Evolutionary conservation across 2,888 invertebrate genomes (phyloP).

Genomic region (Epinotia ramella): DNA sequence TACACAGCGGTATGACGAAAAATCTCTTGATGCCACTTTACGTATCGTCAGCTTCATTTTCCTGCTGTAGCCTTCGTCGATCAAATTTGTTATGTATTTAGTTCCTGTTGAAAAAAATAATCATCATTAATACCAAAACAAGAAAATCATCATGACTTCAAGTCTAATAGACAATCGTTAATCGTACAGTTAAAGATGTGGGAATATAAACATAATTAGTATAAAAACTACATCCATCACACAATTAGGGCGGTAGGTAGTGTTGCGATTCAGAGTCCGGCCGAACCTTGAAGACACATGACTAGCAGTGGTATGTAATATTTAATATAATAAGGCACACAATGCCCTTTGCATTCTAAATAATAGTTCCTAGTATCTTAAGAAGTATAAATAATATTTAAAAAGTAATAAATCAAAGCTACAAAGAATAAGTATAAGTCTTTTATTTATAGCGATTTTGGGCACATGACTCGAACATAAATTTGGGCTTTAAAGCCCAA

Average conservation of each 20-base stretch:
- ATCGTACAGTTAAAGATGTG: no score
- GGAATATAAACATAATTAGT: no score
- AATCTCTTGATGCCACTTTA: constrained; percentile 91
- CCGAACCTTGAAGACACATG: no score
- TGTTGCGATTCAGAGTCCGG: no score
- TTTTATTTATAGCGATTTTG: no score
- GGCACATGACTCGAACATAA: no score
- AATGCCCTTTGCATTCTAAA: neutral
- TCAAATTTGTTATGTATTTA: constrained; percentile 93
- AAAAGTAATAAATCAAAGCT: no score
- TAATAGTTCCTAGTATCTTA: neutral
- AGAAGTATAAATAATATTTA: neutral
- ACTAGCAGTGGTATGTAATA: no score
- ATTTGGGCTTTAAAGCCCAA: no score
- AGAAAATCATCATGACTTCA: neutral
- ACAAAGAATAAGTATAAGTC: no score
- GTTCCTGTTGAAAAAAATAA: constrained; percentile 86
- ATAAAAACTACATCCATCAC: no score
- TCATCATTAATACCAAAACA: neutral
- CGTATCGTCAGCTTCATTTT: constrained; percentile 96
- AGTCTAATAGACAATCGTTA: neutral
- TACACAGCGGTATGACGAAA: constrained; percentile 95
- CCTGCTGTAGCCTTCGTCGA: constrained; percentile 94
- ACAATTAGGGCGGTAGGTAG: no score
- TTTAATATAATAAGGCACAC: neutral